A percentile compares a stretch with the other conserved stretches of the same genome.
Evolutionary conservation across 1,140 invertebrate species (phyloP).

Genomic region (Caenorhabditis inopinata): DNA sequence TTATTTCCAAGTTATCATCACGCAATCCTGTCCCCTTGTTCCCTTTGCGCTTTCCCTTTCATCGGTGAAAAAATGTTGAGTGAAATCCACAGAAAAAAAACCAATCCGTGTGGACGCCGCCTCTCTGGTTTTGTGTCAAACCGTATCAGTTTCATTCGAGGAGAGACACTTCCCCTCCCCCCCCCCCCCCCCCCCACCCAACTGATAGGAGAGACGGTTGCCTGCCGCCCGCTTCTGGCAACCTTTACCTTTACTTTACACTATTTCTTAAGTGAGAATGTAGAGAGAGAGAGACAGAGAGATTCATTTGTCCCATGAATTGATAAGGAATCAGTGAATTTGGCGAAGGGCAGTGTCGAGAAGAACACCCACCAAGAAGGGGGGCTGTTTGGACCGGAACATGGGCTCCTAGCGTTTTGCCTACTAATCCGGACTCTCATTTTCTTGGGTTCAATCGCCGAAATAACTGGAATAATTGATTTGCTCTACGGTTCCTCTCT

Average conservation of each 20-base stretch:
- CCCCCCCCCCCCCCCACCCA: no score
- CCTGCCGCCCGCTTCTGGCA: background rate
- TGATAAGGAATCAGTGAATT: no score
- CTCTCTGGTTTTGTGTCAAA: background rate
- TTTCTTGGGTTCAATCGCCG: no score
- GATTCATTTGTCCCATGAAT: background rate
- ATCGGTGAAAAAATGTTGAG: no score
- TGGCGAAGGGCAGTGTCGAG: no score
- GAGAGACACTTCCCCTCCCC: background rate
- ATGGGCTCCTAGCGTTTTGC: no score
- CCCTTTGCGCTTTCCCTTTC: background rate
- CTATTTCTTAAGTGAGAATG: background rate
- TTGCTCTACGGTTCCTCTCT: no score
- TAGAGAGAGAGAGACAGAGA: background rate
- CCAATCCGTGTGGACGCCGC: background rate
- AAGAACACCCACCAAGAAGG: no score
- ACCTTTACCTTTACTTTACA: background rate
- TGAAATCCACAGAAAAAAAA: background rate
- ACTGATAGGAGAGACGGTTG: no score
- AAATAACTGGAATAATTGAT: no score
- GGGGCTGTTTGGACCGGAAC: no score
- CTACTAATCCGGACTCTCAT: no score
- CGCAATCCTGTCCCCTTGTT: background rate
- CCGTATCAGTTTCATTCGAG: conserved; percentile 3
- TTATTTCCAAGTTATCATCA: background rate